Evolutionary conservation across 2,888 invertebrate genomes (phyloP), one percentile per base, ranked within the genome.

Genomic region (Venusia cambrica): DNA sequence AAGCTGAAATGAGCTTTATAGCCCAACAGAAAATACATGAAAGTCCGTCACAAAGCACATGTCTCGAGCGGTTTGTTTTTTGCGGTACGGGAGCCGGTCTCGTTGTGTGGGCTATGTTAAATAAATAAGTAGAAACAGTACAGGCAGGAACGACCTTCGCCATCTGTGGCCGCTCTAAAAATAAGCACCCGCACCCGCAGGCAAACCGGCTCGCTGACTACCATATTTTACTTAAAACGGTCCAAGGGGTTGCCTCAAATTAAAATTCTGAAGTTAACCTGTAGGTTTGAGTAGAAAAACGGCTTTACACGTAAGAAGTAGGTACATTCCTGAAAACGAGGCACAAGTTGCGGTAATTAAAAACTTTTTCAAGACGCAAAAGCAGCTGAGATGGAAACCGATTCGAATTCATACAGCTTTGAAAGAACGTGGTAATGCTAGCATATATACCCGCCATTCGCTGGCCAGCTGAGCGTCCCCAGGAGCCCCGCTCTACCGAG

Each of bases 121-220:
- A 80, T 78, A 81, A 78, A 74, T 79, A 77, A 76, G 71, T 66
- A 69, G 62, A 59, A 62, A 69, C 68, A 63, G 70, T 63, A 55
- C 66, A 54, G 65, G 61, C 66, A 54, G 65, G 61, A 63, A 57
- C 72, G 74, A 70, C 80, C 78, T 78, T 76, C 71, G 57, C 71
- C 80, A 77, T 77, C 76, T 80, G 81, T 57, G 75, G 66, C 64
- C 65, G 64, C 51, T 69, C 70, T 70, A 66, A 73, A 78, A 76
- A 79, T 80, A 80, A 71, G 64, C 61, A 57, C 47, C 58, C 43
- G 46, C 36, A 48, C n/a, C n/a, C n/a, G n/a, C n/a, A n/a, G n/a
- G 51, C 48, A 40, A 41, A 42, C 40, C 47, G 48, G 38, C 36
- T 51, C 46, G 45, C 46, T 45, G 54, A 54, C 54, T 48, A 36